A percentile compares a stretch with the other conserved stretches of the same genome.
These are phyloP conservation scores for Tychaedon coryphoeus DNA, from an alignment of 2,113 vertebrate species.

Conservation along the genomic window DNA sequence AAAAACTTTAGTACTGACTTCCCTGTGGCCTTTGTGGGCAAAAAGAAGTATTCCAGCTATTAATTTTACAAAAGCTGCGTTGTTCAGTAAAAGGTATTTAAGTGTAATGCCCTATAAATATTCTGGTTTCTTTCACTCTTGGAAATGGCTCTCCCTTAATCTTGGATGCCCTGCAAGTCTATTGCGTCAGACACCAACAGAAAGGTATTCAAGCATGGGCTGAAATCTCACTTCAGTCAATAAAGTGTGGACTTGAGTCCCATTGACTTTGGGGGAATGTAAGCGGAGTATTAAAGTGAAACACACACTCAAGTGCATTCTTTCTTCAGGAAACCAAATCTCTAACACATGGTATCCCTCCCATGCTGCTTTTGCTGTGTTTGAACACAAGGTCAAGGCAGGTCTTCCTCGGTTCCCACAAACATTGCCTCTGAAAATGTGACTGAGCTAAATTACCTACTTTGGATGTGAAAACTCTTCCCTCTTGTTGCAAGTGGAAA, in stretches of 20 bases:
- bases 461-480: neutral
- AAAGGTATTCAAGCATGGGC: constrained; percentile 31
- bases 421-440: neutral
- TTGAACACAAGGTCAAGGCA: neutral
- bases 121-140: neutral
- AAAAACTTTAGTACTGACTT: neutral
- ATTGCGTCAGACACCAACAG: constrained; percentile 51
- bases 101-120: constrained; percentile 1
- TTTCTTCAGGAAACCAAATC: constrained; percentile 8
- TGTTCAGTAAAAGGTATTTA: constrained; percentile 15
- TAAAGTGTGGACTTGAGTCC: neutral
- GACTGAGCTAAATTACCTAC: neutral
- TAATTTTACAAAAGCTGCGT: neutral
- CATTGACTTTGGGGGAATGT: constrained; percentile 28
- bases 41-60: neutral
- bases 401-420: neutral
- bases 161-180: neutral
- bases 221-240: constrained; percentile 38
- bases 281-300: neutral
- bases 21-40: neutral
- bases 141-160: constrained; percentile 33
- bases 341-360: neutral
- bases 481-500: neutral
- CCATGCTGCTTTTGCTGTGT: neutral
- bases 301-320: constrained; percentile 8